These are phyloP conservation scores for Ophioninae sp. DNA, from an alignment of 2,888 invertebrate species.

Conservation along the genomic window DNA sequence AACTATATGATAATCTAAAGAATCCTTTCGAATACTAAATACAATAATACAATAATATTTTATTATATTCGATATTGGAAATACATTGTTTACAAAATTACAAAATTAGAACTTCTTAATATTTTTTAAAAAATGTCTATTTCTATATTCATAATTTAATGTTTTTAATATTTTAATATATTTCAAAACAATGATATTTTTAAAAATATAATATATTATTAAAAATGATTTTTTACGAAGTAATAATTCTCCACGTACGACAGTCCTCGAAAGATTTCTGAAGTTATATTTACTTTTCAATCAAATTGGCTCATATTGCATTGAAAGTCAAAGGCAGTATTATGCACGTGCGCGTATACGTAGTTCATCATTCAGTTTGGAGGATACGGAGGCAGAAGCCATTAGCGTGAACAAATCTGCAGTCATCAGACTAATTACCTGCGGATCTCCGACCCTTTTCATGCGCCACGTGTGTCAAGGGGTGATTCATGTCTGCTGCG, in stretches of 20 bases:
- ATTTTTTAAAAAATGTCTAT: too few relatives aligned
- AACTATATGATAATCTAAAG: too few relatives aligned
- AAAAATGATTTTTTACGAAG: too few relatives aligned
- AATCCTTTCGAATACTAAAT: too few relatives aligned
- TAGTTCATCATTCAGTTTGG: background rate
- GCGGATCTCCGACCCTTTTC: slow-evolving; percentile 39
- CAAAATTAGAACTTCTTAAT: too few relatives aligned
- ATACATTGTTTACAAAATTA: too few relatives aligned
- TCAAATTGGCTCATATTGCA: slow-evolving; percentile 24
- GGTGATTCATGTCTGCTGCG: slow-evolving; percentile 30
- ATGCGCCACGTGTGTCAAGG: slow-evolving; percentile 42
- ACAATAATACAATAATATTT: too few relatives aligned
- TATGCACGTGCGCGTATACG: background rate
- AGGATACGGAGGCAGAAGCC: slow-evolving; percentile 22
- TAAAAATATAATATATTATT: too few relatives aligned
- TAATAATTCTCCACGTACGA: background rate
- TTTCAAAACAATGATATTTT: too few relatives aligned
- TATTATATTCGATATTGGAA: too few relatives aligned
- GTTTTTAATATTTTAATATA: too few relatives aligned
- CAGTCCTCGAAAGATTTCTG: slow-evolving; percentile 8
- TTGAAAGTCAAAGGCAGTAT: background rate
- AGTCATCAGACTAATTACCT: slow-evolving; percentile 55
- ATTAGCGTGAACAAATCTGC: slow-evolving; percentile 53
- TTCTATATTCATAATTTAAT: too few relatives aligned
- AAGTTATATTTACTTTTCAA: slow-evolving; percentile 20